Conservation (phyloP, 2,113 vertebrate species). For the Monopterus albus region DNA sequence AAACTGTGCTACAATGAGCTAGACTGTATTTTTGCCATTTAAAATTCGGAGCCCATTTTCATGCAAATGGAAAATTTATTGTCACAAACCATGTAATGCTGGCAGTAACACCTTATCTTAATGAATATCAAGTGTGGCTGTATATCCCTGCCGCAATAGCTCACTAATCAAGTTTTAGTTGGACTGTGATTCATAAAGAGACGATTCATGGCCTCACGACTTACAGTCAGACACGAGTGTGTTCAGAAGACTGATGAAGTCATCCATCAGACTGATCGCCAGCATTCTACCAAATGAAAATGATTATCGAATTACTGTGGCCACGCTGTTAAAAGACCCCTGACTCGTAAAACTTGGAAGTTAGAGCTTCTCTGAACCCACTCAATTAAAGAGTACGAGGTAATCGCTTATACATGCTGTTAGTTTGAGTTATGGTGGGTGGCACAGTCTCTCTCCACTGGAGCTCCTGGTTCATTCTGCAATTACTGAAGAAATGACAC, state of each 20-base stretch:
- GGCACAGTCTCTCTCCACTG: conserved; percentile 17
- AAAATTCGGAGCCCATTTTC: conserved; percentile 56
- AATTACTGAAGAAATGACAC: conserved; percentile 70
- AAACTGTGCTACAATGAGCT: conserved; percentile 52
- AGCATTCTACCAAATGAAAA: conserved; percentile 81
- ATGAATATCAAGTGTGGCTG: conserved; percentile 68
- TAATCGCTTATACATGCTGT: conserved; percentile 72
- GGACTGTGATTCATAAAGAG: conserved; percentile 74
- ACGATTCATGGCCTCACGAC: conserved; percentile 70
- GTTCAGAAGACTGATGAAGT: conserved; percentile 76
- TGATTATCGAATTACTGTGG: conserved; percentile 76
- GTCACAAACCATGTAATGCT: conserved; percentile 62
- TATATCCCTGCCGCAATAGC: conserved; percentile 64
- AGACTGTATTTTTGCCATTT: conserved; percentile 59
- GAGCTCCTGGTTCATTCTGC: conserved; percentile 14
- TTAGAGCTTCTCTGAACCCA: conserved; percentile 73
- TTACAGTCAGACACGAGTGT: conserved; percentile 35
- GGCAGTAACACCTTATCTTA: conserved; percentile 63
- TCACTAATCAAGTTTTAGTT: conserved; percentile 78
- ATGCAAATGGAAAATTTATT: conserved; percentile 70
- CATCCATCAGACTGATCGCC: conserved; percentile 79
- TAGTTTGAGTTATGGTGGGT: conserved; percentile 73
- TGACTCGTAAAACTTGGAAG: conserved; percentile 72
- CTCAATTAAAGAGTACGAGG: conserved; percentile 80
- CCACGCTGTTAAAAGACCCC: conserved; percentile 66